Evolutionary conservation across 2,113 vertebrate genomes (phyloP), one percentile per base, ranked within the genome.

Genomic region (Sinocyclocheilus anophthalmus): DNA sequence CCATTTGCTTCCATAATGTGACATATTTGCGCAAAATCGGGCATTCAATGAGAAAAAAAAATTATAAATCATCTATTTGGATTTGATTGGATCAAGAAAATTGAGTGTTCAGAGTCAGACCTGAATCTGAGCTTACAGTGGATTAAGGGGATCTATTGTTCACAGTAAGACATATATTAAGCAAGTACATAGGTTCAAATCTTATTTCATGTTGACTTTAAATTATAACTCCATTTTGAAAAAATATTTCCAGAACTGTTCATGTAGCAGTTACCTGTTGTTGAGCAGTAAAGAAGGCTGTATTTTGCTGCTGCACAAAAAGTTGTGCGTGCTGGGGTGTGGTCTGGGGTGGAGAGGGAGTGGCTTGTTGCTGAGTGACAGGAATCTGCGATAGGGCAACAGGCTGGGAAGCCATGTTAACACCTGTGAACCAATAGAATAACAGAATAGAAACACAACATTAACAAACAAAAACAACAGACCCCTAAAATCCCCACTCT

Each of bases 301-400:
- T 80, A 0, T 91, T 91, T 84, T 93, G 97, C 89, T 96, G 96
- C 91, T 97, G 97, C 81, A 97, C 92, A 90, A 97, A 96, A 37
- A 97, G 95, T 89, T 97, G 97, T 85, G 97, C 96, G 83, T 97
- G 96, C 90, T 96, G 97, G 50, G 96, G 95, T 0, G 96, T 95
- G 79, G 95, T 94, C 91, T 97, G 97, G 3, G 95, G 92, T 86
- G 94, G 95, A 76, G 93, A 69, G 70, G 90, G 93, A 67, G 93
- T 89, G 65, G 91, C 88, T 91, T 89, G 94, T 2, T 93, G 89
- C 85, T 95, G 96, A 1, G 91, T 91, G 8, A 84, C 50, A 1
- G 94, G 61, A 81, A 92, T 90, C 73, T 95, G 95, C 97, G 50
- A 93, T 91, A 89, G 63, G 87, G 63, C 10, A 88, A 90, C 45